Base-by-base conservation (phyloP, 2,797 vertebrate species). In the Ataeniobius toweri region DNA sequence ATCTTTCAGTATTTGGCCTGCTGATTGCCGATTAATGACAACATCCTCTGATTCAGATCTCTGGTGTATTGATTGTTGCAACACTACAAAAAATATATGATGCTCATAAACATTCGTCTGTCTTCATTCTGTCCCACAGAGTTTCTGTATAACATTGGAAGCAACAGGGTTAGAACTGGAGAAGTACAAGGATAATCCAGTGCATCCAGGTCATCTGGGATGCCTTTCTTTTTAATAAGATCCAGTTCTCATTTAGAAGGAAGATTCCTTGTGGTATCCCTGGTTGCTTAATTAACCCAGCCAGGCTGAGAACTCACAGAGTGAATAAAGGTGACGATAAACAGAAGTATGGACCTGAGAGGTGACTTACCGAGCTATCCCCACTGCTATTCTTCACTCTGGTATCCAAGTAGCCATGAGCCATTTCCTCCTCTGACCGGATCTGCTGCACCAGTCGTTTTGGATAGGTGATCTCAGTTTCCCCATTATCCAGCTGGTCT, bases 381-480 rank as follows among this genome's bases (percentile, higher is more conserved):
- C 85, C 78, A 0, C 91, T 92, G 78, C 93, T 92, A 90, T 95
- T 96, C 90, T 95, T 96, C 90, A 97, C 96, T 85, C 96, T 95
- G 88, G 97, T 99, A 91, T 96, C 96, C 94, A 99, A 71, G 67
- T 91, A 92, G 77, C 91, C 93, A 83, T 93, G 97, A 78, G 89
- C 93, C 83, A 96, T 93, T 85, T 99, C 97, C 84, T 95, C 95
- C 68, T 96, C 96, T 0, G 95, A 94, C 86, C 92, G 50, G 80
- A 94, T 96, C 86, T 94, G 94, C 65, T 94, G 95, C 83, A 98
- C 92, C 88, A 99, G 89, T 70, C 96, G 93, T 90, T 95, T 96
- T 53, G 98, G 98, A 82, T 95, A 94, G 67, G 95, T 96, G 92
- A 97, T 86, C 78, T 97, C 93, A n/a, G 93, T 78, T 70, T 85